Base-by-base conservation (phyloP, 2,797 vertebrate genomes). In the Propithecus deckenii region DNA sequence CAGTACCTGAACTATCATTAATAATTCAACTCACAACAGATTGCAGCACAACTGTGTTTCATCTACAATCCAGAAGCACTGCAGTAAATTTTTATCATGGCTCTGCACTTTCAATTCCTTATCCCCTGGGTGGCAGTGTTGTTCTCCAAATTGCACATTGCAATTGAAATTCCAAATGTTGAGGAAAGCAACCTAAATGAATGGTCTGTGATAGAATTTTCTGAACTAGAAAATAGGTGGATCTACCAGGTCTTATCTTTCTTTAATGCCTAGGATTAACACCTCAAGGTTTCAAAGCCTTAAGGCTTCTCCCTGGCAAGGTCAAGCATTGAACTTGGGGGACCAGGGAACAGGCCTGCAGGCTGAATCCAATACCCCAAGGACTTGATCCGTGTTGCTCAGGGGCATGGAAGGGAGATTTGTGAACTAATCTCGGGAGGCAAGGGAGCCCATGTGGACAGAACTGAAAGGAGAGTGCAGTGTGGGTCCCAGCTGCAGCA, bases 111-210 rank as follows among this genome's bases (percentile, higher is more conserved):
- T 67, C 35, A 94, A 2, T 41, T 30, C 4, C 30, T 3, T 97
- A 71, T 63, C 98, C 98, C 69, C 97, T 98, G 95, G 98, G 95
- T 98, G 98, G 98, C 98, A 98, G 90, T 98, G 93, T 98, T 98
- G 98, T 83, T 94, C 97, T 90, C 97, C 69, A 83, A 89, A 97
- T 96, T 89, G 48, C 30, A 55, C 69, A 79, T 23, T 91, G 75
- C 71, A 92, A 1, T 79, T 90, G 63, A 96, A 96, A 63, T 46
- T 76, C 41, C 67, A 50, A 50, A 6, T 59, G 11, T 65, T 89
- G 91, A 94, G 86, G 78, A 41, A 79, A 28, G 28, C 61, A 80
- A 80, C 25, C 22, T 61, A 59, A 75, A 38, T 61, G 80, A 63
- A 71, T 78, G 50, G 3, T 48, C 50, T 78, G 61, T 25, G 11